Evolutionary conservation across 2,888 invertebrate genomes (phyloP), one percentile per base, ranked within the genome.

Genomic region (Drepana falcataria): DNA sequence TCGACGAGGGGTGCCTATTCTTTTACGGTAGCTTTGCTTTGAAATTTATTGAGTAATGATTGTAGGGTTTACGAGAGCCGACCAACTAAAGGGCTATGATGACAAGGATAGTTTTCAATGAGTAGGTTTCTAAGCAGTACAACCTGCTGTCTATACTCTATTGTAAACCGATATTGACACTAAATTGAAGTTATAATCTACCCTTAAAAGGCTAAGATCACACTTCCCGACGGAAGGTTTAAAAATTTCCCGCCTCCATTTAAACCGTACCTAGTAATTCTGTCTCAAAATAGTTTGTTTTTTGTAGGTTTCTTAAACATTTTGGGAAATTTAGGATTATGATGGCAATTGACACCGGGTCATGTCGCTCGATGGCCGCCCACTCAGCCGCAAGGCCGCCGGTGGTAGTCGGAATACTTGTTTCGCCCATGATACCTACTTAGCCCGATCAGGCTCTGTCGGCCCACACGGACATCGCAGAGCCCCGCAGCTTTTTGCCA

Each of bases 401-500:
- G 21, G 21, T 37, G 37, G 37, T 37, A 9, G 44, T 44, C 44
- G 44, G 44, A 44, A 44, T 44, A 2, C 44, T 2, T 47, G 52
- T 9, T 44, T 44, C 44, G 9, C 9, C 6, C 9, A 44, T 0
- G 44, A 44, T 44, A 44, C 44, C 44, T 44, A 44, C 44, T 44
- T 44, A 9, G 44, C 44, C 54, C 69, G 60, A 68, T 74, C 73
- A 72, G 71, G 59, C 64, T 57, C 57, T 53, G 21, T 57, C 52
- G 52, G 44, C 52, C 51, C 49, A 35, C 47, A 52, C 53, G 48
- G 51, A 35, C 47, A 52, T 52, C 48, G 51, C 61, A 68, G 67
- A 67, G 67, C 44, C 44, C 44, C 44, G 44, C 44, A 63, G 69
- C 69, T 83, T 85, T 83, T 80, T 83, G 81, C 66, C 72, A 57